Evolutionary conservation across 2,888 invertebrate genomes (phyloP).

Genomic region (Drosophila anceps): DNA sequence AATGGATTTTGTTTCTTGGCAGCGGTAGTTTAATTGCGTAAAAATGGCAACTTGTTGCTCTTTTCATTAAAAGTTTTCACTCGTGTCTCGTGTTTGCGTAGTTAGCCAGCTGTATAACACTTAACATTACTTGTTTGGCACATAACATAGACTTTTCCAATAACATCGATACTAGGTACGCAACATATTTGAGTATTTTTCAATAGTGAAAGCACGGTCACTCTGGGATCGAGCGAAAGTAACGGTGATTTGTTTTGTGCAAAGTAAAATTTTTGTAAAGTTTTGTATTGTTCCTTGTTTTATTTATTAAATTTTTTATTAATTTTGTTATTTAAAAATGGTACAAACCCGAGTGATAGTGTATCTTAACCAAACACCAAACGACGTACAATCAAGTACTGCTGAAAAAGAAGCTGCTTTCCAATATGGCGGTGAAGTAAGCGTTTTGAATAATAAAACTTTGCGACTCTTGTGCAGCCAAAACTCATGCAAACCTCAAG

Average conservation of each 20-base stretch:
- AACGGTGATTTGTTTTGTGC: slow-evolving; percentile 14
- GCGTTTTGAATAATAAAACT: slow-evolving; percentile 41
- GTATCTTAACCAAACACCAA: slow-evolving; percentile 13
- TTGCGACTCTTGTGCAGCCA: slow-evolving; percentile 41
- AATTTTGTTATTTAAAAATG: slow-evolving; percentile 5
- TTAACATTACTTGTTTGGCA: slow-evolving; percentile 15
- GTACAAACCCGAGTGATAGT: slow-evolving; percentile 35
- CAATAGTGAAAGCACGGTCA: not conserved
- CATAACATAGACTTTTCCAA: slow-evolving; percentile 6
- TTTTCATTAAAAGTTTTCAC: slow-evolving; percentile 41
- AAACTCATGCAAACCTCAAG: slow-evolving; percentile 18
- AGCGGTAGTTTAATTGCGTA: slow-evolving; percentile 15
- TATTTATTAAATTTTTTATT: not conserved
- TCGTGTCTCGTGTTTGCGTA: slow-evolving; percentile 34
- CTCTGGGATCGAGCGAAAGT: not conserved
- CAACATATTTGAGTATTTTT: slow-evolving; percentile 6
- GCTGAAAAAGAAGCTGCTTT: not conserved
- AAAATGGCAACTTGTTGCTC: slow-evolving; percentile 61
- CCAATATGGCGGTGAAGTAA: slow-evolving; percentile 44
- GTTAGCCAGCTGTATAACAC: slow-evolving; percentile 27
- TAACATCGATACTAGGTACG: slow-evolving; percentile 1
- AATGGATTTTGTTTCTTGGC: not conserved
- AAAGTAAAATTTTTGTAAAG: not conserved
- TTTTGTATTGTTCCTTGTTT: not conserved
- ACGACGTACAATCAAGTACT: not conserved